Evolutionary conservation across 2,113 vertebrate species (phyloP).

Genomic region (Chlamydotis undulata): DNA sequence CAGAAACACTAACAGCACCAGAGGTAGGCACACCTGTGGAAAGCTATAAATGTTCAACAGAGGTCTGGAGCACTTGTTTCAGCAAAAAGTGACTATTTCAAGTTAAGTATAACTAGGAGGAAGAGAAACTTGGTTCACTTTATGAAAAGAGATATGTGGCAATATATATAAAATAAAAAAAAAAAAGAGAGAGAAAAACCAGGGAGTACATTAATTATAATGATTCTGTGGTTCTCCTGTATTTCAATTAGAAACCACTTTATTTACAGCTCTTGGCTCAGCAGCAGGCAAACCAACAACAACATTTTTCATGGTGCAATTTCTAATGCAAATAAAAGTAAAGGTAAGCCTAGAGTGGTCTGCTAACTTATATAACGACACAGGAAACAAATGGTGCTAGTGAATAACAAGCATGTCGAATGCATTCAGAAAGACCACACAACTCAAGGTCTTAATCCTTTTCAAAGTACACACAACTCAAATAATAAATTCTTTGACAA

Average conservation of each 20-base stretch:
- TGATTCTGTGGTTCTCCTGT: not conserved
- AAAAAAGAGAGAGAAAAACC: not conserved
- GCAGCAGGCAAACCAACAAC: not conserved
- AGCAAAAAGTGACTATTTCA: not conserved
- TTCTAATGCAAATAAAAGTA: slow-evolving; percentile 46
- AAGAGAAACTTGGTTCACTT: not conserved
- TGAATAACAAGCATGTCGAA: not conserved
- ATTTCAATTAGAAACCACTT: slow-evolving; percentile 51
- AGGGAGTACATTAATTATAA: not conserved
- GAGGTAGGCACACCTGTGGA: not conserved
- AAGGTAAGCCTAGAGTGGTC: slow-evolving; percentile 42
- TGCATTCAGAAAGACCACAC: not conserved
- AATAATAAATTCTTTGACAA: not conserved
- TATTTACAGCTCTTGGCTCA: slow-evolving; percentile 37
- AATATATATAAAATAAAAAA: not conserved
- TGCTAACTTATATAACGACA: slow-evolving; percentile 27
- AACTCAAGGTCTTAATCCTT: not conserved
- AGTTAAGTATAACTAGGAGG: not conserved
- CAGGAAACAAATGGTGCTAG: slow-evolving; percentile 15
- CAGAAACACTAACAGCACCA: not conserved
- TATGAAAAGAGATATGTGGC: not conserved
- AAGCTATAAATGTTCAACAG: not conserved
- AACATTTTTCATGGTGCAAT: not conserved
- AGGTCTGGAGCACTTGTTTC: not conserved
- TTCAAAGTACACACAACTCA: not conserved